phyloP scores from a whole-genome alignment of 2,797 vertebrate species.

The Fistularia commersonii region DNA sequence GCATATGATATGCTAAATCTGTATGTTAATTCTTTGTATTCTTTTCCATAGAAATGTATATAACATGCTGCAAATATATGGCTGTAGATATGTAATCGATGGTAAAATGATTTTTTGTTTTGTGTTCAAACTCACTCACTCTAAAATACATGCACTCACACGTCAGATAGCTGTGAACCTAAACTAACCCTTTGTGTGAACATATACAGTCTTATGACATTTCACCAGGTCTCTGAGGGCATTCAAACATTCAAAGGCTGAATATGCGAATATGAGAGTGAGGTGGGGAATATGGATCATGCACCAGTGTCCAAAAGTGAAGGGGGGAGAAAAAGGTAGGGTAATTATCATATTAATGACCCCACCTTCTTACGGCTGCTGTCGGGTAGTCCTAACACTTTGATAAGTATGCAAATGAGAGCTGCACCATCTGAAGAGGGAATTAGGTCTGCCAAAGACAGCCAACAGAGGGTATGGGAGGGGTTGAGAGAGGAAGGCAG shows the following conservation, averaged over 20 bases:
- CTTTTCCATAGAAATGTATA: too few relatives aligned
- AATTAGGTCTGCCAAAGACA: slow-evolving; percentile 74
- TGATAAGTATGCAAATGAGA: slow-evolving; percentile 84
- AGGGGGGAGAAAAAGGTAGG: slow-evolving; percentile 35
- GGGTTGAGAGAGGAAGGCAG: slow-evolving; percentile 15
- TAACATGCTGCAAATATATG: slow-evolving; percentile 30
- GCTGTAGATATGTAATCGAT: slow-evolving; percentile 24
- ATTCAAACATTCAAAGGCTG: slow-evolving; percentile 58
- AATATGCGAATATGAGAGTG: slow-evolving; percentile 29
- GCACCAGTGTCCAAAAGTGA: slow-evolving; percentile 36
- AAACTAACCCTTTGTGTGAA: slow-evolving; percentile 20
- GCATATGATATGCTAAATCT: too few relatives aligned
- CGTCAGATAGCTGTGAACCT: slow-evolving; percentile 11
- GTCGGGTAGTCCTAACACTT: slow-evolving; percentile 81
- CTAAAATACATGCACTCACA: slow-evolving; percentile 1
- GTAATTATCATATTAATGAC: slow-evolving; percentile 86
- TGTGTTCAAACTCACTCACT: slow-evolving; percentile 9
- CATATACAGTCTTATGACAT: slow-evolving; percentile 51
- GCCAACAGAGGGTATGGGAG: slow-evolving; percentile 46
- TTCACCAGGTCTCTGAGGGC: slow-evolving; percentile 37
- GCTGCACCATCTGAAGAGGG: slow-evolving; percentile 72
- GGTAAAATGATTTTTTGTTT: background rate
- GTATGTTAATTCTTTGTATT: too few relatives aligned
- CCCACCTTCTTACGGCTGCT: slow-evolving; percentile 80
- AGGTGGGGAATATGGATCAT: slow-evolving; percentile 57